Conservation (phyloP, 1,140 invertebrate genomes). For the Nasonia longicornis region DNA sequence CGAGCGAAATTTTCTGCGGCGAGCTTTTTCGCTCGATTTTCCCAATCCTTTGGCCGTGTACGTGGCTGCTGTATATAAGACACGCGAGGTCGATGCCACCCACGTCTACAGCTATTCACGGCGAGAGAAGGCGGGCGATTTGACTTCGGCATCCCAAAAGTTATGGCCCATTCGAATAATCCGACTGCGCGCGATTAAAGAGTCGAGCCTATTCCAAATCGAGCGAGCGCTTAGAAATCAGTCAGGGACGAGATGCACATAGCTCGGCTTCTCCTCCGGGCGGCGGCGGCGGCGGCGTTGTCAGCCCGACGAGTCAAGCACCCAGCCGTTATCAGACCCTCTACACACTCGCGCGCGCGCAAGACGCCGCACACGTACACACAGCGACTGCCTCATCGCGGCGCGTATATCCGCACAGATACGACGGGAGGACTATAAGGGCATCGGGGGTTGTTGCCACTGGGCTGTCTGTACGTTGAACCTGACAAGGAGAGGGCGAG, state of each 20-base stretch:
- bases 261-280: not conserved
- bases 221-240: too few relatives aligned
- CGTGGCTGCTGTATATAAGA: not conserved
- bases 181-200: slow-evolving; percentile 23
- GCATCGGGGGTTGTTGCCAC: slow-evolving; percentile 37
- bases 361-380: not conserved
- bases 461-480: slow-evolving; percentile 51
- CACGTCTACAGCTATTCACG: not conserved
- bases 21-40: slow-evolving; percentile 17
- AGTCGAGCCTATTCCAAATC: not conserved
- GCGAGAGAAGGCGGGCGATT: slow-evolving; percentile 15
- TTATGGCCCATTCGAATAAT: slow-evolving; percentile 34
- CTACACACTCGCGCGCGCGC: not conserved
- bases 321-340: not conserved
- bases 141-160: slow-evolving; percentile 27
- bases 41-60: not conserved
- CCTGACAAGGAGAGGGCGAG: slow-evolving; percentile 29
- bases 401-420: not conserved
- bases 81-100: not conserved
- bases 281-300: not conserved
- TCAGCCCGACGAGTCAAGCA: not conserved
- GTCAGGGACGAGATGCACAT: too few relatives aligned
- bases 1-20: too few relatives aligned
- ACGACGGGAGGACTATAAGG: slow-evolving; percentile 22
- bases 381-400: too few relatives aligned